These are phyloP conservation scores for Aleadryas rufinucha DNA, from an alignment of 2,113 vertebrate genomes.

Conservation along the genomic window DNA sequence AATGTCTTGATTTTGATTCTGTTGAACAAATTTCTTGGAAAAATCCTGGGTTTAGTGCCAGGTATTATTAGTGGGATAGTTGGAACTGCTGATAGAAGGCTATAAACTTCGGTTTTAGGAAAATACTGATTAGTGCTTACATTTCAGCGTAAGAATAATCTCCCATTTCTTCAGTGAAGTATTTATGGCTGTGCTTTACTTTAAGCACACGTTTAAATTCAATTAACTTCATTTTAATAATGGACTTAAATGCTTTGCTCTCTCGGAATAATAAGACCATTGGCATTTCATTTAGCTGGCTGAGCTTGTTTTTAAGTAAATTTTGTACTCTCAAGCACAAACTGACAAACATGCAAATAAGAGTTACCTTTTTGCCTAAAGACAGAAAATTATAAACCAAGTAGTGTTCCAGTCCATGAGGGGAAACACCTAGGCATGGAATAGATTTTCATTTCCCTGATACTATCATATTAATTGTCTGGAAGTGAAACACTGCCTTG, in stretches of 20 bases:
- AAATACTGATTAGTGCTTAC: not conserved
- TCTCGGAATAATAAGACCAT: not conserved
- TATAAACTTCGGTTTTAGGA: not conserved
- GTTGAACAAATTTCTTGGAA: not conserved
- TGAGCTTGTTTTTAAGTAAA: constrained; percentile 64
- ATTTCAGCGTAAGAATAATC: not conserved
- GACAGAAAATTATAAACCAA: constrained; percentile 41
- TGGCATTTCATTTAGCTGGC: constrained; percentile 47
- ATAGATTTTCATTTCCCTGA: constrained; percentile 51
- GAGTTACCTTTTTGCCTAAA: constrained; percentile 48
- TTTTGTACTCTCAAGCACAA: constrained; percentile 1
- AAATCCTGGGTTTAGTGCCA: not conserved
- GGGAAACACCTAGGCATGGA: constrained; percentile 48
- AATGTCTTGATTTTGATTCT: not conserved
- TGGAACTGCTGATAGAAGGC: not conserved
- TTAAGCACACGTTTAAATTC: constrained; percentile 16
- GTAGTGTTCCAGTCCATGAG: constrained; percentile 10
- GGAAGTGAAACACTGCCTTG: constrained; percentile 1
- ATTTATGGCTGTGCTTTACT: constrained; percentile 11
- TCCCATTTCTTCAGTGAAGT: not conserved
- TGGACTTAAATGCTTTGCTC: constrained; percentile 37
- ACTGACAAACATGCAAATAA: constrained; percentile 57
- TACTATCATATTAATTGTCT: constrained; percentile 55
- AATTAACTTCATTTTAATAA: constrained; percentile 53
- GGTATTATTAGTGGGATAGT: not conserved